Base-by-base conservation (phyloP, 2,797 vertebrate genomes). In the Anas flavirostris region DNA sequence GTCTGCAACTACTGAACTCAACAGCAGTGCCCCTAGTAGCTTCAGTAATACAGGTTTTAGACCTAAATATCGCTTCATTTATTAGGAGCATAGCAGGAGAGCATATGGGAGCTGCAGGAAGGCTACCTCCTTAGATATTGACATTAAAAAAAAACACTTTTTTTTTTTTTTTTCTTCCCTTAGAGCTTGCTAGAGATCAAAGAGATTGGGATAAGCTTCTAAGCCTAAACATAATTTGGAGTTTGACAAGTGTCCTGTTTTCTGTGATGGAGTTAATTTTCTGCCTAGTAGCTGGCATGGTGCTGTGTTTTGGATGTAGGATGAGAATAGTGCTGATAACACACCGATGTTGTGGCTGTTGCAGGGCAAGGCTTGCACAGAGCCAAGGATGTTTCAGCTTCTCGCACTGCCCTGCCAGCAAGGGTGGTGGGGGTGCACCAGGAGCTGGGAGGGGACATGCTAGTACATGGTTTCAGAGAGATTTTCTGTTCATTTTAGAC, bases 1-100 rank as follows among this genome's bases (percentile, higher is more conserved):
- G n/a, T 64, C 58, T 88, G 66, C 39, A 72, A 43, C 39, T 64
- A 72, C 56, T 88, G 50, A 92, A 82, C n/a, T 85, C 68, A 67
- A 46, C 8, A 86, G 44, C 46, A 82, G 23, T 5, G 1, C 10
- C 23, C 44, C 11, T 50, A 91, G 1, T n/a, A 85, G 29, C 46
- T 94, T 63, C 79, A 72, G 29, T 28, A 60, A 72, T 10, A 52
- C 13, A 80, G 12, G 10, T 28, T 91, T 90, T 37, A 80, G 62
- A 25, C 44, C 41, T 39, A 64, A 59, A 72, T 26, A 75, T 83
- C 72, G 22, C 26, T 83, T 86, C 60, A 41, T 75, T 82, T 79
- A 81, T 70, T 62, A 87, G 48, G 1, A 70, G 16, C 43, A 31
- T 9, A 79, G n/a, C 35, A 86, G 58, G 41, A 83, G 8, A 78